These are phyloP conservation scores for Enteromius unitaeniatus DNA, from an alignment of 2,797 vertebrate genomes.

Conservation along the genomic window DNA sequence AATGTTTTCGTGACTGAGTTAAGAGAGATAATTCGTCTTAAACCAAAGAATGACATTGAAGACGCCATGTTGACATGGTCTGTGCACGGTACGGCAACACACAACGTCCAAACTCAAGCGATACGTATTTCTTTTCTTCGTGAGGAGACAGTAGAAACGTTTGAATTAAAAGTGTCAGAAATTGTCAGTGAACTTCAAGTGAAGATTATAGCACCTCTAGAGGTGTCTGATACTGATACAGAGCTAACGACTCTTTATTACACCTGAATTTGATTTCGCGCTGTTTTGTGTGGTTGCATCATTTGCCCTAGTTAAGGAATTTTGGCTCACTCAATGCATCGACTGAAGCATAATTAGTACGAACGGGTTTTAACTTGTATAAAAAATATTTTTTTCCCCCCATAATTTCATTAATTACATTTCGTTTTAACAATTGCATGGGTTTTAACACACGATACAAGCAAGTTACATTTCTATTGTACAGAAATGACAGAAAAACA, in stretches of 20 bases:
- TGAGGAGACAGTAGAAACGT: neutral
- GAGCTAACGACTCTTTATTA: neutral
- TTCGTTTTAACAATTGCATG: neutral
- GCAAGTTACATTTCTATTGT: neutral
- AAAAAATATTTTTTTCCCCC: neutral
- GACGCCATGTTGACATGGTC: conserved; percentile 74
- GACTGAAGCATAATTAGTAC: neutral
- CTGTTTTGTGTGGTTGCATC: conserved; percentile 7
- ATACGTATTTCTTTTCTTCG: conserved; percentile 29
- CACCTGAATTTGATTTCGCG: neutral
- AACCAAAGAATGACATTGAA: conserved; percentile 81
- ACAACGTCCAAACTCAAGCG: neutral
- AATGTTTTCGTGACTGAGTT: conserved; percentile 70
- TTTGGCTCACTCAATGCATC: neutral
- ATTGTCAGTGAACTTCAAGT: neutral
- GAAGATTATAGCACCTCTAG: neutral
- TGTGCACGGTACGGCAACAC: conserved; percentile 41
- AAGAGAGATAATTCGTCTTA: conserved; percentile 73
- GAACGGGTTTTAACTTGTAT: neutral
- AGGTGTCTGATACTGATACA: neutral
- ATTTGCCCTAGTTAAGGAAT: neutral
- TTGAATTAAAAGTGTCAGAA: neutral
- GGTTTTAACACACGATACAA: neutral
- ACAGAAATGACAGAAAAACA: neutral
- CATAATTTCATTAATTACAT: neutral